Evolutionary conservation across 2,113 vertebrate species (phyloP).

Genomic region (Pampusana beccarii): DNA sequence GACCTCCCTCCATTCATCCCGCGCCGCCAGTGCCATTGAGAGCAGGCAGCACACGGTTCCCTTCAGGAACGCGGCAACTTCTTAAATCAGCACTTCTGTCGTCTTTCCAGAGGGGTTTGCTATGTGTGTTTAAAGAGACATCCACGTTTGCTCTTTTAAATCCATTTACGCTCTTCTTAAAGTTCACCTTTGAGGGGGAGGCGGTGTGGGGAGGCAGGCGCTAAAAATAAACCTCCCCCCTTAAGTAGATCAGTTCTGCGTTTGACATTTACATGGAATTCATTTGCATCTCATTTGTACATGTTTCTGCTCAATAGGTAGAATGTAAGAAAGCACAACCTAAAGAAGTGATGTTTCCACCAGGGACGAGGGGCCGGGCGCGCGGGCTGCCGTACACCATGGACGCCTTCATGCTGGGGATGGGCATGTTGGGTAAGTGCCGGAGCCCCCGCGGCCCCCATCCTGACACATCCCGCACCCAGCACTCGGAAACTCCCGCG

Average conservation of each 20-base stretch:
- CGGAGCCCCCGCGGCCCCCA: neutral
- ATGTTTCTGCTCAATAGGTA: slow-evolving; percentile 89
- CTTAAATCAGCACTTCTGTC: slow-evolving; percentile 19
- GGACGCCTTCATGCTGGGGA: slow-evolving; percentile 98
- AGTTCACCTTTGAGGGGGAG: slow-evolving; percentile 56
- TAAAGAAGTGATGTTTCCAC: slow-evolving; percentile 99
- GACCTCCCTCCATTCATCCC: slow-evolving; percentile 20
- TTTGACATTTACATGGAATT: slow-evolving; percentile 84
- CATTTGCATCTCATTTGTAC: slow-evolving; percentile 83
- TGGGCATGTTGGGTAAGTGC: slow-evolving; percentile 98
- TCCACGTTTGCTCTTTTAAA: slow-evolving; percentile 56
- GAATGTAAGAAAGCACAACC: slow-evolving; percentile 99
- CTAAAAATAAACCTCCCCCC: slow-evolving; percentile 78
- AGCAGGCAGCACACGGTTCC: neutral
- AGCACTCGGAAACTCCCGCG: neutral
- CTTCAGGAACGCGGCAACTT: neutral
- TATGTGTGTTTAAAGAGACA: slow-evolving; percentile 35
- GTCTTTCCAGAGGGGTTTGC: neutral
- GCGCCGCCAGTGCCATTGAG: neutral
- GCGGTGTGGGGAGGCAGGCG: neutral
- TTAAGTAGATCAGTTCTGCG: slow-evolving; percentile 73
- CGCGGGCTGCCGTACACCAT: slow-evolving; percentile 95
- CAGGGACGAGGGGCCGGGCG: slow-evolving; percentile 92
- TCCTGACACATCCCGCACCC: too few relatives aligned
- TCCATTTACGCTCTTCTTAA: slow-evolving; percentile 56